Conservation (phyloP, 2,888 invertebrate species). For the Erebia palarica region DNA sequence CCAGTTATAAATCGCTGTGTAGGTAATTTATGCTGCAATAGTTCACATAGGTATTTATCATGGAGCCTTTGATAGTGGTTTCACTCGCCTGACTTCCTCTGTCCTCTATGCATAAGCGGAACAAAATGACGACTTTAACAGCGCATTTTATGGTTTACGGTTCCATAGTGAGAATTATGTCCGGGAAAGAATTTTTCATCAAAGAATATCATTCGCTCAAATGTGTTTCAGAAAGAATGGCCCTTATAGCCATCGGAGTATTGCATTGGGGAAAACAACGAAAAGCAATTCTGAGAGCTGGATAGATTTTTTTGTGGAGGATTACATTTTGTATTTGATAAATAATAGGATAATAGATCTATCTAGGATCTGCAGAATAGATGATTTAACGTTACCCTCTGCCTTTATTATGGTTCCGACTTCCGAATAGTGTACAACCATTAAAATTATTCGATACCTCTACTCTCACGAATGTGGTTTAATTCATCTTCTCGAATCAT, state of each 20-base stretch:
- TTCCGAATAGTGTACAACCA: too few relatives aligned
- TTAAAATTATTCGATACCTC: too few relatives aligned
- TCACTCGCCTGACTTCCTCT: slow-evolving; percentile 1
- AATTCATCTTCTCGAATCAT: too few relatives aligned
- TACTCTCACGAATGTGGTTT: too few relatives aligned
- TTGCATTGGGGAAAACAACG: neutral
- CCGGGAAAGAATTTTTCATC: neutral
- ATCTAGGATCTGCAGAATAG: too few relatives aligned
- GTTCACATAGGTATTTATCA: slow-evolving; percentile 1
- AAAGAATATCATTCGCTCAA: neutral
- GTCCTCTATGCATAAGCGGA: slow-evolving; percentile 9
- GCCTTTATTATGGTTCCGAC: too few relatives aligned
- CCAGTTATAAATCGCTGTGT: slow-evolving; percentile 16
- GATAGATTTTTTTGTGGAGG: neutral
- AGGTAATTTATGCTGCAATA: slow-evolving; percentile 9
- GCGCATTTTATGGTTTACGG: slow-evolving; percentile 11
- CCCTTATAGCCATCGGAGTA: neutral
- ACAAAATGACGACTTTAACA: slow-evolving; percentile 4
- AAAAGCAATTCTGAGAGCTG: neutral
- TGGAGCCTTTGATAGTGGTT: neutral
- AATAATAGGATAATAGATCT: too few relatives aligned
- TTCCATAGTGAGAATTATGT: slow-evolving; percentile 1
- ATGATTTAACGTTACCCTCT: too few relatives aligned
- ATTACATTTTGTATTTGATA: too few relatives aligned
- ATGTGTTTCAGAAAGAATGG: neutral